Percentiles rank a stretch among this genome's conserved stretches.
phyloP scores from a whole-genome alignment of 2,113 vertebrate genomes.

The Meleagris gallopavo region DNA sequence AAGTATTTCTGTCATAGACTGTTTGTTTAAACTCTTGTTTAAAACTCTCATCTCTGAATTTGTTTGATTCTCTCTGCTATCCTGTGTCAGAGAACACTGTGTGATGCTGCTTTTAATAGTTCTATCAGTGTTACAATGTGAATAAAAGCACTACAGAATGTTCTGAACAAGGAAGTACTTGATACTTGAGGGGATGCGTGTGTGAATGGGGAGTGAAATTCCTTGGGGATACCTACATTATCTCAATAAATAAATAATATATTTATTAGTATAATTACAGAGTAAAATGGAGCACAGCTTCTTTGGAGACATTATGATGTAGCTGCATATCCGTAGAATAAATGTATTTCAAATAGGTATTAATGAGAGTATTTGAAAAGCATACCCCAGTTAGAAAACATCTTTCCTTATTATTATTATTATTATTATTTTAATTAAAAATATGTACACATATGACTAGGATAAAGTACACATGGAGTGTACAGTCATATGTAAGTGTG shows the following conservation, averaged over 20 bases:
- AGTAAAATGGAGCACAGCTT: conserved; percentile 37
- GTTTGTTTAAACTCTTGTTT: background rate
- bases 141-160: conserved; percentile 15
- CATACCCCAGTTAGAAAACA: background rate
- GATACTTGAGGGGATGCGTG: background rate
- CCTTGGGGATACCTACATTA: background rate
- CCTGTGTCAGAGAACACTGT: background rate
- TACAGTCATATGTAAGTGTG: background rate
- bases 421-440: background rate
- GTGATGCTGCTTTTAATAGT: conserved; percentile 13
- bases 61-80: background rate
- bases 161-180: conserved; percentile 16
- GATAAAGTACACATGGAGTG: background rate
- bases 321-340: conserved; percentile 28
- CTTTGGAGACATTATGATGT: conserved; percentile 26
- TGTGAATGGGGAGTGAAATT: background rate
- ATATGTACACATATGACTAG: background rate
- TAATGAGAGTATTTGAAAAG: conserved; percentile 35
- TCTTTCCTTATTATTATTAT: background rate
- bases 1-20: background rate
- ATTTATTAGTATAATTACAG: conserved; percentile 28
- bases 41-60: background rate
- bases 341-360: background rate
- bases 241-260: background rate
- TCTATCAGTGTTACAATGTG: background rate